Base-by-base conservation (phyloP, 2,888 invertebrate genomes). In the Yponomeuta malinellus region DNA sequence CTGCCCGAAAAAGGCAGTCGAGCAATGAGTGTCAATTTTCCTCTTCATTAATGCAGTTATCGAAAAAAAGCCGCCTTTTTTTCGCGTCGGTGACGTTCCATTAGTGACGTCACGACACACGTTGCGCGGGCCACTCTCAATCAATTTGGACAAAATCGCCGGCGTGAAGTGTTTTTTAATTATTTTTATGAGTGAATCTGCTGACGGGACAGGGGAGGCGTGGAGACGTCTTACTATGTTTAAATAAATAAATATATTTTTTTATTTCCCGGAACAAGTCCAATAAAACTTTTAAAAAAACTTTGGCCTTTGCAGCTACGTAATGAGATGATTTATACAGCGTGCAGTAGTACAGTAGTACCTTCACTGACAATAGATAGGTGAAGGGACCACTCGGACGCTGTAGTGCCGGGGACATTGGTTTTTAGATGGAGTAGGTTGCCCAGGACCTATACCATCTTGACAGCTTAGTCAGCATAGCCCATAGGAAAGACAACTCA, bases 81-180 rank as follows among this genome's bases (percentile, higher is more conserved):
- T 59, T 5, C 52, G 15, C 15, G 52, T 8, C 52, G 52, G 77
- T 85, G 83, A 76, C 79, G 80, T 77, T 86, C 91, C 91, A 90
- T 92, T 92, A 91, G 88, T 85, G 87, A 84, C 81, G 84, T 86
- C 87, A 85, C 72, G 76, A 71, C 71, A 72, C 76, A 72, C 80
- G 52, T 59, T 59, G 15, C 52, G 52, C 52, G 15, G 77, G 76
- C 73, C 82, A 83, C 88, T 88, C 89, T 86, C 89, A 84, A 87
- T 91, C 90, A 90, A 91, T 90, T 91, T 90, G 89, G 83, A 80
- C 82, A 81, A 84, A 90, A 90, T 89, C 90, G 83, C 86, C 84
- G 79, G 84, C 85, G 85, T 86, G 90, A 90, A 90, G 91, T 89
- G 90, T 90, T 90, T 91, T 90, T 91, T 90, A 90, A 91, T 91